phyloP scores from a whole-genome alignment of 2,797 vertebrate genomes.

The Fistularia commersonii region DNA sequence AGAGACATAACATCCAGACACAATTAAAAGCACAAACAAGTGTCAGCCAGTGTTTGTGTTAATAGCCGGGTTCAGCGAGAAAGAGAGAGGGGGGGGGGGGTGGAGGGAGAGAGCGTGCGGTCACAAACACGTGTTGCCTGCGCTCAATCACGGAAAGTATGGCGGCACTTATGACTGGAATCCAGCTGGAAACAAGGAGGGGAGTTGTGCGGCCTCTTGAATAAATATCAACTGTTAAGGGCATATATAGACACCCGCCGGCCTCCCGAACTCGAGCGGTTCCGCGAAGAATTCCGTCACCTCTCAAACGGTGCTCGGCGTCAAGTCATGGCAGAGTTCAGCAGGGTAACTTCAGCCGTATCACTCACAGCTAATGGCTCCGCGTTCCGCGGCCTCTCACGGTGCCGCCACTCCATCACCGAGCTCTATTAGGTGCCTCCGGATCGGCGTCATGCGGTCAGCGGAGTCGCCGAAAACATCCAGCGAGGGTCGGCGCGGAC shows the following conservation, averaged over 20 bases:
- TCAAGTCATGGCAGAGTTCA: conserved; percentile 62
- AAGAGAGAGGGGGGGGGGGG: conserved; percentile 36
- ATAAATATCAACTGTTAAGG: conserved; percentile 53
- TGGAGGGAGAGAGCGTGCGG: conserved; percentile 48
- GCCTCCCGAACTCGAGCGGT: conserved; percentile 40
- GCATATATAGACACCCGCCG: conserved; percentile 9
- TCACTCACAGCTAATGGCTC: conserved; percentile 71
- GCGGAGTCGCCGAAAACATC: conserved; percentile 51
- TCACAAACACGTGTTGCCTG: conserved; percentile 58
- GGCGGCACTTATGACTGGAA: conserved; percentile 57
- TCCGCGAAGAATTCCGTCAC: conserved; percentile 26
- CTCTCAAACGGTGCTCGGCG: conserved; percentile 30
- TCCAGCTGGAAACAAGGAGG: conserved; percentile 54
- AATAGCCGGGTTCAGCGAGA: conserved; percentile 66
- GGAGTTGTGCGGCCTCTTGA: conserved; percentile 50
- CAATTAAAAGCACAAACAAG: conserved; percentile 77
- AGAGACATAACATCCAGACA: conserved; percentile 76
- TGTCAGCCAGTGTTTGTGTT: conserved; percentile 75
- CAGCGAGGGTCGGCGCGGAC: too few relatives aligned
- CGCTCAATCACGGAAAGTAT: conserved; percentile 50
- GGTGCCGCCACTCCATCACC: conserved; percentile 60
- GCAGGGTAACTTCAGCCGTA: conserved; percentile 67
- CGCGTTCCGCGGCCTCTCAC: conserved; percentile 53
- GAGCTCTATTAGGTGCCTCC: conserved; percentile 58
- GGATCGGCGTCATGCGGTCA: conserved; percentile 47